A percentile compares a stretch with the other conserved stretches of the same genome.
Evolutionary conservation across 2,888 invertebrate species (phyloP).

Genomic region (Tenthredo livida): DNA sequence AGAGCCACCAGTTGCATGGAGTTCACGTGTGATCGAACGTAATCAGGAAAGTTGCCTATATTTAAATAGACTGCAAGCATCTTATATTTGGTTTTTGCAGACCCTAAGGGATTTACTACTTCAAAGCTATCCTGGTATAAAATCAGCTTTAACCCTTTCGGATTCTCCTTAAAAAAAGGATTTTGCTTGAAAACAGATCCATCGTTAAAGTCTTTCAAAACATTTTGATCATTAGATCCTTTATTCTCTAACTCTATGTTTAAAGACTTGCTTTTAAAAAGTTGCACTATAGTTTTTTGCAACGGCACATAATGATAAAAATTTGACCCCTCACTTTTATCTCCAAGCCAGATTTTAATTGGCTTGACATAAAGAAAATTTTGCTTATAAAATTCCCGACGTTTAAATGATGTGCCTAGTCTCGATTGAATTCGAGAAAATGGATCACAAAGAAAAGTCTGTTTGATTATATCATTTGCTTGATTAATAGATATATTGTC

Average conservation of each 20-base stretch:
- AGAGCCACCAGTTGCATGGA: slow-evolving; percentile 58
- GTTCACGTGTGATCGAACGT: slow-evolving; percentile 58
- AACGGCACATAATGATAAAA: slow-evolving; percentile 33
- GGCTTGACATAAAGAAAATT: slow-evolving; percentile 20
- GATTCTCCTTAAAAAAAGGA: slow-evolving; percentile 61
- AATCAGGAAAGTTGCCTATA: slow-evolving; percentile 57
- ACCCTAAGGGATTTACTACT: slow-evolving; percentile 59
- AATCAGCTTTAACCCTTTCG: slow-evolving; percentile 58
- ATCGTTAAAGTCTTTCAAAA: slow-evolving; percentile 63
- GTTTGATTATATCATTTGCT: neutral
- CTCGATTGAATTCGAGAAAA: neutral
- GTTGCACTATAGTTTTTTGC: slow-evolving; percentile 33
- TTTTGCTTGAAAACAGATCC: slow-evolving; percentile 61
- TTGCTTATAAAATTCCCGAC: neutral
- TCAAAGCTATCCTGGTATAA: slow-evolving; percentile 63
- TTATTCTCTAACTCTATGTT: neutral
- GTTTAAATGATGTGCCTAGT: neutral
- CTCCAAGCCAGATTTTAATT: neutral
- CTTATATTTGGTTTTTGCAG: slow-evolving; percentile 60
- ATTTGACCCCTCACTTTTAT: neutral
- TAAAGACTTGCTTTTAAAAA: neutral
- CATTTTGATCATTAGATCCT: slow-evolving; percentile 19
- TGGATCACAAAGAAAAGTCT: neutral
- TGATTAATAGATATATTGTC: neutral
- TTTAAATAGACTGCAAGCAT: slow-evolving; percentile 59